phyloP scores from a whole-genome alignment of 23 tunicate species.

The Ascidia mentula region DNA sequence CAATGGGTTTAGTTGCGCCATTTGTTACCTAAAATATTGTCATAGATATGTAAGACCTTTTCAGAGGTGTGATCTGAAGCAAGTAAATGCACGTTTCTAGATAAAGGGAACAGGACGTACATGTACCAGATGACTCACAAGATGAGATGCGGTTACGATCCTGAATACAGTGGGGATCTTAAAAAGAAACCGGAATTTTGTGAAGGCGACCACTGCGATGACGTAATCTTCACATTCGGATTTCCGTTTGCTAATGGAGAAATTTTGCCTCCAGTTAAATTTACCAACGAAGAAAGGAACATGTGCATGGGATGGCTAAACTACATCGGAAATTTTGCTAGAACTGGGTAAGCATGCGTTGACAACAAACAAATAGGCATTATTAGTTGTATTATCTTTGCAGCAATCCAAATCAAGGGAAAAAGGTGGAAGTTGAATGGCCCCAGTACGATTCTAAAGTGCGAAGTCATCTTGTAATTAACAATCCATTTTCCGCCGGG shows the following conservation, averaged over 20 bases:
- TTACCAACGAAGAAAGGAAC: background rate
- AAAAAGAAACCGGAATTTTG: slow-evolving; percentile 14
- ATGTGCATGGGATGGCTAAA: slow-evolving; percentile 8
- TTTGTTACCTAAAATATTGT: no score
- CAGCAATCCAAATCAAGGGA: slow-evolving; percentile 21
- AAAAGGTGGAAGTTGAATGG: slow-evolving; percentile 7
- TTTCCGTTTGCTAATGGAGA: background rate
- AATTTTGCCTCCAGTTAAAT: background rate
- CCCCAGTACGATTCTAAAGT: background rate
- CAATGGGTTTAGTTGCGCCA: no score
- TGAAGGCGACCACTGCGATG: slow-evolving; percentile 27
- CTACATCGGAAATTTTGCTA: slow-evolving; percentile 26
- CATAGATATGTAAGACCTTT: no score
- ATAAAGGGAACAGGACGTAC: background rate
- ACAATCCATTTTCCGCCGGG: background rate
- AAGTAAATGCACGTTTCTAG: no score
- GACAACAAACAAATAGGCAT: background rate
- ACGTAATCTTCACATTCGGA: slow-evolving; percentile 13
- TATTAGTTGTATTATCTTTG: background rate
- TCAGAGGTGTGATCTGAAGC: no score
- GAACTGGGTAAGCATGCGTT: slow-evolving; percentile 4
- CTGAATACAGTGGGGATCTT: background rate
- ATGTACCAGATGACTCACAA: slow-evolving; percentile 17
- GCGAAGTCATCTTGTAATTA: background rate
- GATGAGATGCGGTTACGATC: background rate